These are phyloP conservation scores for Ceratina australensis DNA, from an alignment of 1,140 invertebrate genomes.

Conservation along the genomic window DNA sequence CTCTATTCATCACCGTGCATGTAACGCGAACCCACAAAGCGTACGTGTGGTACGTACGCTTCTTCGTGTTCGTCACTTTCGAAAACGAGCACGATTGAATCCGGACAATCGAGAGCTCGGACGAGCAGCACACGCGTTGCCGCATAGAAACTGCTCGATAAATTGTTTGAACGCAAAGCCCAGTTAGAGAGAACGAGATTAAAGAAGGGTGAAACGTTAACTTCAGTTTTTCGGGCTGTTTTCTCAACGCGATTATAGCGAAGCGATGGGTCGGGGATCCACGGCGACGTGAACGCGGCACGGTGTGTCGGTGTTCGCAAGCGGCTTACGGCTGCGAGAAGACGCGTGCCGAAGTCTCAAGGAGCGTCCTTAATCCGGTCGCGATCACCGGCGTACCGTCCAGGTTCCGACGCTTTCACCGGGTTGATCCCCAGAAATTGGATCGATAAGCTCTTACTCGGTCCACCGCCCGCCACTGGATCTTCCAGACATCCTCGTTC, in stretches of 20 bases:
- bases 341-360: constrained; percentile 62
- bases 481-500: constrained; percentile 1
- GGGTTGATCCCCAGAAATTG: constrained; percentile 63
- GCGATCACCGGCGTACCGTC: constrained; percentile 52
- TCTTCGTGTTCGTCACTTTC: no score
- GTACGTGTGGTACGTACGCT: no score
- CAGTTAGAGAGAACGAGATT: no score
- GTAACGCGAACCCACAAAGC: no score
- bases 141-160: neutral
- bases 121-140: neutral
- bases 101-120: constrained; percentile 9
- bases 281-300: neutral
- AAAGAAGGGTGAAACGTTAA: neutral
- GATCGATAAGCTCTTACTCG: constrained; percentile 64
- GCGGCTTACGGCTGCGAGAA: constrained; percentile 48
- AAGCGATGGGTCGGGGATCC: neutral
- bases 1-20: no score
- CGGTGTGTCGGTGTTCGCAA: constrained; percentile 18
- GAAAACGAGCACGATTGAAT: neutral
- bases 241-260: constrained; percentile 16
- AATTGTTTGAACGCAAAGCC: constrained; percentile 7
- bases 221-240: neutral
- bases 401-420: constrained; percentile 44
- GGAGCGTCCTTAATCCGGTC: constrained; percentile 58
- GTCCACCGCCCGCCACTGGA: constrained; percentile 31